Percentiles rank a stretch among this genome's conserved stretches.
These are phyloP conservation scores for Pheosia tremula DNA, from an alignment of 2,888 invertebrate genomes.

Conservation along the genomic window DNA sequence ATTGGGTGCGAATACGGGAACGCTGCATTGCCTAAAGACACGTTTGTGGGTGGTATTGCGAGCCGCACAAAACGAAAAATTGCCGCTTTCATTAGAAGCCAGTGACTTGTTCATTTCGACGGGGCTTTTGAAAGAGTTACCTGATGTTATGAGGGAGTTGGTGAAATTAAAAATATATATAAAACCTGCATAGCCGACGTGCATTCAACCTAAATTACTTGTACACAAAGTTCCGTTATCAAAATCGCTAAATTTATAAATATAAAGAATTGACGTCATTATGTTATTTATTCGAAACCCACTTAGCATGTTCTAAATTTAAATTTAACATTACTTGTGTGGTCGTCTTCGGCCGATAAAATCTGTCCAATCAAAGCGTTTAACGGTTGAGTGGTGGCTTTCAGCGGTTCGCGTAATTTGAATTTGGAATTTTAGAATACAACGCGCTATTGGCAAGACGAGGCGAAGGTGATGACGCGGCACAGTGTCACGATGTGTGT, in stretches of 20 bases:
- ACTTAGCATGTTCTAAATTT: constrained; percentile 10
- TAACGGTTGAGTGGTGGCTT: constrained; percentile 38
- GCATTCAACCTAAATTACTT: not conserved
- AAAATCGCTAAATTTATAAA: not conserved
- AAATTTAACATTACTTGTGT: constrained; percentile 33
- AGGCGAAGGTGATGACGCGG: constrained; percentile 33
- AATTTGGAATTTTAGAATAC: constrained; percentile 38
- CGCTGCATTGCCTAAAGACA: constrained; percentile 2
- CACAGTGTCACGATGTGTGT: constrained; percentile 42
- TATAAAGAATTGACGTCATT: not conserved
- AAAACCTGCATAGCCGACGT: not conserved
- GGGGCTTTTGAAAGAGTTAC: not conserved
- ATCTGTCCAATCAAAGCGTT: constrained; percentile 50
- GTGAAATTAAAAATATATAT: not conserved
- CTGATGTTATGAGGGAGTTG: not conserved
- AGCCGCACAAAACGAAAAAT: constrained; percentile 2
- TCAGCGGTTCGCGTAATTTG: constrained; percentile 44
- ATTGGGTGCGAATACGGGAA: not conserved
- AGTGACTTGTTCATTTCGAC: not conserved
- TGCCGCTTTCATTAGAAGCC: not conserved
- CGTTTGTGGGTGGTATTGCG: constrained; percentile 4
- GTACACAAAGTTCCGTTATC: no score
- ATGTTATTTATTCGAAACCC: constrained; percentile 5
- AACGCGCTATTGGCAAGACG: constrained; percentile 51
- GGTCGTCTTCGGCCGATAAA: constrained; percentile 43